Conservation (phyloP, 2,113 vertebrate genomes). For the Tympanuchus pallidicinctus region DNA sequence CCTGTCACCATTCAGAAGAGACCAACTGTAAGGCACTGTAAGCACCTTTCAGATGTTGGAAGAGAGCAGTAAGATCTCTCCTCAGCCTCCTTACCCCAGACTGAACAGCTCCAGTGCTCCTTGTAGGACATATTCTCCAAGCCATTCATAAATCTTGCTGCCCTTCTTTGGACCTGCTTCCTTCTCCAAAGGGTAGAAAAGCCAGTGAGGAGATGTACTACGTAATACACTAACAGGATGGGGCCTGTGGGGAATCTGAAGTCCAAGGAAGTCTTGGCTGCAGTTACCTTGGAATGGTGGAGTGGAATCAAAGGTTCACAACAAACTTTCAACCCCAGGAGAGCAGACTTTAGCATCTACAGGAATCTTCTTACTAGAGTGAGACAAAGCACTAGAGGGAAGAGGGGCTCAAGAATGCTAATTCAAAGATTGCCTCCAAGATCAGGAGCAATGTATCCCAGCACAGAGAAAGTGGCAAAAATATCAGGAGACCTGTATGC, state of each 20-base stretch:
- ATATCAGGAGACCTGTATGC: neutral
- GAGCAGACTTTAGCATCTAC: neutral
- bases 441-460: neutral
- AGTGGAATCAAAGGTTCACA: neutral
- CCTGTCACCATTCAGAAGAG: too few species aligned
- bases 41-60: too few species aligned
- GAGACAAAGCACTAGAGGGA: neutral
- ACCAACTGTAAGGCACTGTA: too few species aligned
- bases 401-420: neutral
- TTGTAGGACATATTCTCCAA: too few species aligned
- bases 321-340: neutral
- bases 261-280: neutral
- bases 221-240: neutral
- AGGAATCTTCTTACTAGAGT: neutral
- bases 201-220: neutral
- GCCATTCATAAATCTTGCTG: too few species aligned
- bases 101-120: too few species aligned
- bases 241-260: neutral
- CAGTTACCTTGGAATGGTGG: neutral
- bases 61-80: too few species aligned
- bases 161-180: too few species aligned
- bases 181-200: neutral
- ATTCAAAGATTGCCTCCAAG: neutral
- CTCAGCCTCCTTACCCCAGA: too few species aligned
- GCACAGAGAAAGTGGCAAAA: neutral